Conservation (phyloP, 2,888 invertebrate genomes). For the Hyalella azteca region DNA sequence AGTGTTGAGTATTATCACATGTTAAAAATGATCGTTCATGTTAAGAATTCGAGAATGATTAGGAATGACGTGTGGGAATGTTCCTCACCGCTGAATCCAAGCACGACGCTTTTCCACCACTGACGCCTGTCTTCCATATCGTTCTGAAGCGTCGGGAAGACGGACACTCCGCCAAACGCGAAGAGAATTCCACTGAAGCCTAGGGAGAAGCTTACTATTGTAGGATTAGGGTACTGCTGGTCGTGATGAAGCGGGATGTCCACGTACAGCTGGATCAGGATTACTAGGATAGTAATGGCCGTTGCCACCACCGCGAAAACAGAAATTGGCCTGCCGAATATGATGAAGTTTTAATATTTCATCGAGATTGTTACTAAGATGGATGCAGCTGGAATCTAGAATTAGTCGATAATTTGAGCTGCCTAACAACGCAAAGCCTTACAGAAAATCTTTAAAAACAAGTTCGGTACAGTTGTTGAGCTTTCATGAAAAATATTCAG, state of each 20-base stretch:
- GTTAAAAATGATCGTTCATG: no score
- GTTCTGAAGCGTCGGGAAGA: slow-evolving; percentile 80
- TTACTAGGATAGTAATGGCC: slow-evolving; percentile 5
- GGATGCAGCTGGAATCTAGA: no score
- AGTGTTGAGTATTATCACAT: no score
- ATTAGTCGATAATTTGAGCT: no score
- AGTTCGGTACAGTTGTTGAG: no score
- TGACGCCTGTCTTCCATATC: slow-evolving; percentile 74
- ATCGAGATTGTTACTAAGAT: no score
- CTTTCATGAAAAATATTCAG: no score
- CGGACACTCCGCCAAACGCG: slow-evolving; percentile 76
- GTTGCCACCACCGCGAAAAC: slow-evolving; percentile 36
- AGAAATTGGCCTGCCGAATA: slow-evolving; percentile 31
- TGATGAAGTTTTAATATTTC: no score
- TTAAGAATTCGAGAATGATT: no score
- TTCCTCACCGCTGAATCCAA: slow-evolving; percentile 71
- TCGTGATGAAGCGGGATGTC: neutral
- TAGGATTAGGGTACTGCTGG: slow-evolving; percentile 47
- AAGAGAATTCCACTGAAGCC: slow-evolving; percentile 76
- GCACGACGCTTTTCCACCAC: slow-evolving; percentile 65
- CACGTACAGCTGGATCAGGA: slow-evolving; percentile 19
- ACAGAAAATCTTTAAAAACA: no score
- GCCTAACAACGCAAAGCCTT: no score
- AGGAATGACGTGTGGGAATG: no score
- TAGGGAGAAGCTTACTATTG: slow-evolving; percentile 61